Conservation (phyloP, 1,140 invertebrate species). For the Lepeophtheirus salmonis region DNA sequence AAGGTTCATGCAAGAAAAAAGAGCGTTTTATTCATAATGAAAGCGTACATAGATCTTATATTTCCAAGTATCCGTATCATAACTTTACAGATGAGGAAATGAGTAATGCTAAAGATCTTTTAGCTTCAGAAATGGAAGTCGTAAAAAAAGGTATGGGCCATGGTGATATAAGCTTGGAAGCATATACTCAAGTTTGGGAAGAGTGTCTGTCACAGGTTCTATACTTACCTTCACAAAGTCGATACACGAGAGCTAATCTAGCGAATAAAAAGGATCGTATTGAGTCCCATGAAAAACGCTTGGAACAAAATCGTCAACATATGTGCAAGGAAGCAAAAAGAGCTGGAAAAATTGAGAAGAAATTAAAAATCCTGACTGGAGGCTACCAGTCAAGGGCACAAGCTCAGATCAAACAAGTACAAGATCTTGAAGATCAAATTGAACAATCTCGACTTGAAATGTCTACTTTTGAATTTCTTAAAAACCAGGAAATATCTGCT, state of each 20-base stretch:
- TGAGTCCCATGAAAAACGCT: slow-evolving; percentile 71
- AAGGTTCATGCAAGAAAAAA: slow-evolving; percentile 23
- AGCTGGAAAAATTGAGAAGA: slow-evolving; percentile 94
- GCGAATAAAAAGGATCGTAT: slow-evolving; percentile 87
- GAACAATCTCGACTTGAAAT: slow-evolving; percentile 71
- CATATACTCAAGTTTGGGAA: slow-evolving; percentile 68
- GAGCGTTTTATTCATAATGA: slow-evolving; percentile 32
- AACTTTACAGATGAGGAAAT: slow-evolving; percentile 50
- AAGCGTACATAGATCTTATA: slow-evolving; percentile 49
- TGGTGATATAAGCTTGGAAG: slow-evolving; percentile 71
- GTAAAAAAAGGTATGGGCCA: slow-evolving; percentile 86
- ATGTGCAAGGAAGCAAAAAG: slow-evolving; percentile 90
- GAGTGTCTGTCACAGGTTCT: slow-evolving; percentile 75
- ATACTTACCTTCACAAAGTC: slow-evolving; percentile 64
- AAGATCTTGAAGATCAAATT: slow-evolving; percentile 68
- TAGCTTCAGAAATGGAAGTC: slow-evolving; percentile 64
- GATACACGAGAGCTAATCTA: slow-evolving; percentile 79
- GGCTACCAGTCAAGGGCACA: slow-evolving; percentile 66
- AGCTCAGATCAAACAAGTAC: slow-evolving; percentile 68
- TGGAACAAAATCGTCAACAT: slow-evolving; percentile 77
- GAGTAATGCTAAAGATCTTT: slow-evolving; percentile 36
- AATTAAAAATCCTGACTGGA: slow-evolving; percentile 76
- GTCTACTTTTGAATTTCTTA: slow-evolving; percentile 75
- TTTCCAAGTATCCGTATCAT: slow-evolving; percentile 68
- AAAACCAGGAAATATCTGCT: slow-evolving; percentile 71